Conservation (phyloP, 2,888 invertebrate species). For the Parnassius apollo region DNA sequence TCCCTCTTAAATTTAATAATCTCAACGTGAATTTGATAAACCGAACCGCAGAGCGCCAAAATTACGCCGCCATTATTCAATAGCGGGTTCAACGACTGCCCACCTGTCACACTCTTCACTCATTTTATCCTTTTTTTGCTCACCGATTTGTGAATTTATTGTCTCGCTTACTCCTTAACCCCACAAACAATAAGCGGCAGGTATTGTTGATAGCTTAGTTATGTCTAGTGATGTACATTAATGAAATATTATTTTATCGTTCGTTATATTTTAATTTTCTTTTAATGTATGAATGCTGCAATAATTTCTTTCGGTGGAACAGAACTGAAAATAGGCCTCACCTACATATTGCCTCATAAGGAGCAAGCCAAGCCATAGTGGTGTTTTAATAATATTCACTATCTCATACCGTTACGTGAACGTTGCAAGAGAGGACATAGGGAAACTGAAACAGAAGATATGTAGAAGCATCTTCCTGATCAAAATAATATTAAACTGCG, state of each 20-base stretch:
- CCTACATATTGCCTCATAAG: too few species aligned
- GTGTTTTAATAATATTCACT: too few species aligned
- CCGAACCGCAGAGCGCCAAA: constrained; percentile 32
- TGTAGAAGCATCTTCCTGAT: too few species aligned
- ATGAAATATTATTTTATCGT: not conserved
- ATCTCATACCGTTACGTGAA: too few species aligned
- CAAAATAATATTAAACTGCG: too few species aligned
- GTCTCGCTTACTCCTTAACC: constrained; percentile 34
- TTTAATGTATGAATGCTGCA: not conserved
- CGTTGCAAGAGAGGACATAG: too few species aligned
- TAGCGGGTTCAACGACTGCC: constrained; percentile 44
- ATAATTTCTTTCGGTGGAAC: not conserved
- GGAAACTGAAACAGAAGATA: too few species aligned
- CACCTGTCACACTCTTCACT: constrained; percentile 45
- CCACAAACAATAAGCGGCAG: constrained; percentile 9
- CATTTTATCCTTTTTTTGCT: constrained; percentile 34
- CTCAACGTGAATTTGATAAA: constrained; percentile 19
- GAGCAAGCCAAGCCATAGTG: too few species aligned
- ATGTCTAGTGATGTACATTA: constrained; percentile 10
- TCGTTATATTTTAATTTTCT: not conserved
- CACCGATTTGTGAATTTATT: constrained; percentile 28
- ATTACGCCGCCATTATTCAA: constrained; percentile 37
- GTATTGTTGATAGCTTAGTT: constrained; percentile 26
- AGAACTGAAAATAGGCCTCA: too few species aligned
- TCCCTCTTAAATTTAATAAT: constrained; percentile 14